These are phyloP conservation scores for Trissonchulus sp. DNA, from an alignment of 2,888 invertebrate species.

Conservation along the genomic window DNA sequence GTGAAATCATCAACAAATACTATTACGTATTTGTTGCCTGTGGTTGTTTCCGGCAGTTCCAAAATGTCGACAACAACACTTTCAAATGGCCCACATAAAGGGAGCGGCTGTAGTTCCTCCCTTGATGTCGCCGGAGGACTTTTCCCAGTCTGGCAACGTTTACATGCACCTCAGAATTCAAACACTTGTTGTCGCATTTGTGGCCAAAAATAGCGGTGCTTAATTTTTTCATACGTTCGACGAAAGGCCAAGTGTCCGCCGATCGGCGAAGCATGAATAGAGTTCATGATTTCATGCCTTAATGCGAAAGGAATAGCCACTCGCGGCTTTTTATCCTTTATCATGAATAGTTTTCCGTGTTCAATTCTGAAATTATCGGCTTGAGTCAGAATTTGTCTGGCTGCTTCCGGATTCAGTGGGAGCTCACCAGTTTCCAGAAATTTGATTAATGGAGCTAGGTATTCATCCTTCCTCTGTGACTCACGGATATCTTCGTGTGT, in stretches of 20 bases:
- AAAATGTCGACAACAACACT: constrained; percentile 10
- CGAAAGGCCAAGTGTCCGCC: constrained; percentile 39
- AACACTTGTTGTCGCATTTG: constrained; percentile 33
- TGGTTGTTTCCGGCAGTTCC: constrained; percentile 32
- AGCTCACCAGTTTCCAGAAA: no score
- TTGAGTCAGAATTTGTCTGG: no score
- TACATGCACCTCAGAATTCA: constrained; percentile 32
- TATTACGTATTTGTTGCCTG: constrained; percentile 38
- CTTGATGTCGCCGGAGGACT: not conserved
- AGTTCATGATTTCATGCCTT: no score
- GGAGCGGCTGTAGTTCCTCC: not conserved
- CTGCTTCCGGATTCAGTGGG: no score
- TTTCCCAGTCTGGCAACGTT: constrained; percentile 30
- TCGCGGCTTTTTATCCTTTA: no score
- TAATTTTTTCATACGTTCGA: constrained; percentile 32
- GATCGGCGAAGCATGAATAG: no score
- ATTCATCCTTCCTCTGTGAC: no score
- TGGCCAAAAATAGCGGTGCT: constrained; percentile 36
- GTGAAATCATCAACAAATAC: constrained; percentile 37
- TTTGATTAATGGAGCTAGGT: no score
- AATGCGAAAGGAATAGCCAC: no score
- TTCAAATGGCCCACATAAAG: not conserved
- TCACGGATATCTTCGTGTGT: no score
- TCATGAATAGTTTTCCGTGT: no score
- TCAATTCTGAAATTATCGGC: no score